These are phyloP conservation scores for Amiota communis DNA, from an alignment of 2,888 invertebrate species.

Conservation along the genomic window DNA sequence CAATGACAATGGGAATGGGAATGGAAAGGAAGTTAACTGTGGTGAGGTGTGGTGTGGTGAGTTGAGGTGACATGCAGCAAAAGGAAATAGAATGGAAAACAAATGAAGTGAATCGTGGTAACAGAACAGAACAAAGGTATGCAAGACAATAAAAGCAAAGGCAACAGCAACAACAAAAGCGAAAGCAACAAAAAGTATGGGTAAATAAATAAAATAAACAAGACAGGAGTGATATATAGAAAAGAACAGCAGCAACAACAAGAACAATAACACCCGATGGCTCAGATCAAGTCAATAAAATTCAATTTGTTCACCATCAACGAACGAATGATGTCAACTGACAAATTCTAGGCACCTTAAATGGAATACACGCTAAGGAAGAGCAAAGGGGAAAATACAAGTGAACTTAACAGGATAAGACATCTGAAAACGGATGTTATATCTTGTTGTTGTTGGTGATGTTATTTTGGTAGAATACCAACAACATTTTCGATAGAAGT, in stretches of 20 bases:
- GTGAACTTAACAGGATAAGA: background rate
- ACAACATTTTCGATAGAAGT: conserved; percentile 38
- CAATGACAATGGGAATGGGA: too few relatives aligned
- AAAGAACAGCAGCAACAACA: background rate
- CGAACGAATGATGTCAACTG: conserved; percentile 4
- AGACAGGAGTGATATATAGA: background rate
- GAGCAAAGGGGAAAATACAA: background rate
- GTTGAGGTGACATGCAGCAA: background rate
- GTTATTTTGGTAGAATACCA: background rate
- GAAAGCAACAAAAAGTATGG: background rate
- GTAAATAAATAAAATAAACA: conserved; percentile 32
- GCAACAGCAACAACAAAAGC: background rate
- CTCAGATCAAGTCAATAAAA: conserved; percentile 60
- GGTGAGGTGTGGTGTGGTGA: too few relatives aligned
- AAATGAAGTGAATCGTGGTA: background rate
- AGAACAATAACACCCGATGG: conserved; percentile 34
- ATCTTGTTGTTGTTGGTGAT: background rate
- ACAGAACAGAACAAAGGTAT: background rate
- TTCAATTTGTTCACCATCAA: conserved; percentile 62
- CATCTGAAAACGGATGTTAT: background rate
- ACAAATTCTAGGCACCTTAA: background rate
- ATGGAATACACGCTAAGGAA: background rate
- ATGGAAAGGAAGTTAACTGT: too few relatives aligned
- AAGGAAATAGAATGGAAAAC: conserved; percentile 1
- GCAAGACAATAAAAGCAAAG: background rate